Evolutionary conservation across 2,888 invertebrate genomes (phyloP).

Genomic region (Rhaphigaster nebulosa): DNA sequence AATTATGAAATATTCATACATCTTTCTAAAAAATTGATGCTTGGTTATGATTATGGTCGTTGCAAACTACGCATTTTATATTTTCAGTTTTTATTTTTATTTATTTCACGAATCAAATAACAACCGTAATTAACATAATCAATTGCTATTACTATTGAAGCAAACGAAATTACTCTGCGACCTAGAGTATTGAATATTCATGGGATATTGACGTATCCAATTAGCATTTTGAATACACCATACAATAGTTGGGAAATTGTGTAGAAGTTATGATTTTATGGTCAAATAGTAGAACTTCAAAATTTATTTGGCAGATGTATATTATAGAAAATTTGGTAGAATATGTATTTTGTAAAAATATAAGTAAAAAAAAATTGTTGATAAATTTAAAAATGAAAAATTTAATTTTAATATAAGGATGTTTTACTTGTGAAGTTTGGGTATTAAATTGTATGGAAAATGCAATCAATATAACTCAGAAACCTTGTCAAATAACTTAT

Average conservation of each 20-base stretch:
- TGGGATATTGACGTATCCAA: constrained; percentile 8
- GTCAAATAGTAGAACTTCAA: background rate
- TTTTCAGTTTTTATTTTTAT: background rate
- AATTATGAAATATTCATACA: no score
- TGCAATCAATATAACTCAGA: no score
- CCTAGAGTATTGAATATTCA: background rate
- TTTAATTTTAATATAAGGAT: no score
- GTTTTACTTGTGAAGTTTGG: no score
- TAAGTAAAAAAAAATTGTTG: no score
- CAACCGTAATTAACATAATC: background rate
- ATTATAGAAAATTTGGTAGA: background rate
- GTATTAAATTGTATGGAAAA: no score
- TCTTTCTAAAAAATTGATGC: no score
- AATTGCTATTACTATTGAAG: background rate
- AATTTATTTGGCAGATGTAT: background rate
- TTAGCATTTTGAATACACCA: constrained; percentile 25
- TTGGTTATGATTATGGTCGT: no score
- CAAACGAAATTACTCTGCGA: background rate
- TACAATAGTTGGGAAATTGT: background rate
- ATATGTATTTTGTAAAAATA: no score
- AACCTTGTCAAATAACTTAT: no score
- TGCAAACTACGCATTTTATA: background rate
- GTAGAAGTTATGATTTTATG: background rate
- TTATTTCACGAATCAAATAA: background rate
- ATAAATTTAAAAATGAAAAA: no score